Evolutionary conservation across 35 echinoderm and acorn worm species (phyloP), one percentile per base, ranked within the genome.

Genomic region (Chiridota heheva): DNA sequence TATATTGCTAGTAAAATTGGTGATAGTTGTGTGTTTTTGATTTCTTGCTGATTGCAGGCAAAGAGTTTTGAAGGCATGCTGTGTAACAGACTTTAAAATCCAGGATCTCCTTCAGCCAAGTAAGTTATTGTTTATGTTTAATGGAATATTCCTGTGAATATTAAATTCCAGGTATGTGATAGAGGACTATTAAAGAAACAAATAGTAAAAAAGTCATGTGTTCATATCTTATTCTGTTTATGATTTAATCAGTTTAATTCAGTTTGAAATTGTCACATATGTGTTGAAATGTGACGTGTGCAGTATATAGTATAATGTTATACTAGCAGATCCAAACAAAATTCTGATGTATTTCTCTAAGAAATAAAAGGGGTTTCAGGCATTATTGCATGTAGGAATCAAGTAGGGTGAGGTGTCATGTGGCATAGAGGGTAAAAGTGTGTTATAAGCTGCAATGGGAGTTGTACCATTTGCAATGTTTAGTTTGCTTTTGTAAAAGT

Each of bases 41-140:
- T n/a, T n/a, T n/a, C n/a, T n/a, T n/a, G n/a, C 37, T 27, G 7
- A 58, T 44, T 64, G 2, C 40, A 93, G 90, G 66, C 69, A 79
- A 22, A 72, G 80, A 39, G 87, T 93, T 22, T 83, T 93, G 90
- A 55, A 34, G 29, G 78, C 84, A 48, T 88, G 90, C 35, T 27
- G 62, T 20, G 90, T 84, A 34, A 42, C 44, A 17, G 90, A 93
- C 45, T 93, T 93, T 40, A 93, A 88, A 34, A 51, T 93, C n/a
- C 83, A 73, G 36, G 90, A 93, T 57, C 61, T 93, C 2, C 60
- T 42, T 37, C 37, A 64, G 36, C 90, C 90, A 83, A 93, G 90
- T 93, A 78, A 88, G 90, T 78, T 33, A 69, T 27, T 16, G 24
- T 80, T 33, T 5, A 34, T 40, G 4, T 5, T 69, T 69, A 16